These are phyloP conservation scores for Platorchestia sp. DNA, from an alignment of 1,140 invertebrate species.

Conservation along the genomic window DNA sequence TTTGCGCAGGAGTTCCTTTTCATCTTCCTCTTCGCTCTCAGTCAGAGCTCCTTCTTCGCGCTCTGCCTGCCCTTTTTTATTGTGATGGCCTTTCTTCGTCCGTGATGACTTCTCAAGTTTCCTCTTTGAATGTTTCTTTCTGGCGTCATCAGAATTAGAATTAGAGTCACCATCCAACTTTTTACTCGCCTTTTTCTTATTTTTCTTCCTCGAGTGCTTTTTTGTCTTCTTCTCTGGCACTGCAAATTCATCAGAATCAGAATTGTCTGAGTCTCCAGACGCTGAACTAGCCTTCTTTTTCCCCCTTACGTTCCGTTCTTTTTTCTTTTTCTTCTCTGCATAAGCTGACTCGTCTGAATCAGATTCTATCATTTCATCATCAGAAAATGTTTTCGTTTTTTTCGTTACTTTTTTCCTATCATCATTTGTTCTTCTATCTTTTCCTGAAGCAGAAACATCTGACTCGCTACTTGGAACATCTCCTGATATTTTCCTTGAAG, in stretches of 20 bases:
- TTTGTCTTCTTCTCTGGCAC: background rate
- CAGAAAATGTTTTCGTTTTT: background rate
- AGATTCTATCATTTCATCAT: background rate
- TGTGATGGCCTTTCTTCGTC: constrained; percentile 44
- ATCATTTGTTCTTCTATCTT: background rate
- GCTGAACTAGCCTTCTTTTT: background rate
- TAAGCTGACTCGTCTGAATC: constrained; percentile 41
- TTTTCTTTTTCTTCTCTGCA: constrained; percentile 15
- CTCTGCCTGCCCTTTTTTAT: background rate
- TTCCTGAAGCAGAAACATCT: background rate
- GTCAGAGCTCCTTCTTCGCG: constrained; percentile 25
- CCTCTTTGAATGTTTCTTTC: constrained; percentile 35
- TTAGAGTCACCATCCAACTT: constrained; percentile 8
- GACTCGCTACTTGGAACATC: background rate
- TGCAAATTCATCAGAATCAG: background rate
- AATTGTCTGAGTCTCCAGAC: background rate
- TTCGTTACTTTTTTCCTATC: constrained; percentile 19
- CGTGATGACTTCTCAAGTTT: background rate
- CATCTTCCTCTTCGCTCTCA: constrained; percentile 60
- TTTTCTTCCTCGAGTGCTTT: background rate
- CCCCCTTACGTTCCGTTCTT: constrained; percentile 14
- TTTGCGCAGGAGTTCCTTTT: constrained; percentile 62
- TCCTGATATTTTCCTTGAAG: background rate
- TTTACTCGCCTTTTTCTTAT: background rate
- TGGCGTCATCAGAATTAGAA: constrained; percentile 14